Evolutionary conservation across 2,797 vertebrate species (phyloP).

Genomic region (Denticeps clupeoides): DNA sequence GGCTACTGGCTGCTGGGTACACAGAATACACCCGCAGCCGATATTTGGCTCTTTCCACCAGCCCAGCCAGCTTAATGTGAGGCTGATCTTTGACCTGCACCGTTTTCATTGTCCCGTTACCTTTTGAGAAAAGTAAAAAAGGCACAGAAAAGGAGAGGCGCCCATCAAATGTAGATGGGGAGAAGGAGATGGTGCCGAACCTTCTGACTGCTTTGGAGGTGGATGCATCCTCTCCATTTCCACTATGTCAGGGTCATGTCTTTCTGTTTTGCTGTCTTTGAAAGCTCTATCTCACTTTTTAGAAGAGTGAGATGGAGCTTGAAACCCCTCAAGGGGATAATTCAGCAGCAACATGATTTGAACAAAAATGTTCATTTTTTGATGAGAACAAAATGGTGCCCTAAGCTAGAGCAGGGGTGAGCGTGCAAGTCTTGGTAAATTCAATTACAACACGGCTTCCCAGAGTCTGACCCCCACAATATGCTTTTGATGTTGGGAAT

Average conservation of each 20-base stretch:
- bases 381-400: conserved; percentile 7
- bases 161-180: conserved; percentile 60
- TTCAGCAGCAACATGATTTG: conserved; percentile 10
- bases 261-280: neutral
- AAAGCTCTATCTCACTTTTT: neutral
- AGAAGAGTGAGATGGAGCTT: conserved; percentile 2
- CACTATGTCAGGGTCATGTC: neutral
- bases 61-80: conserved; percentile 76
- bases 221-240: conserved; percentile 1
- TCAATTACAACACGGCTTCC: conserved; percentile 13
- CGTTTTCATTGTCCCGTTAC: conserved; percentile 77
- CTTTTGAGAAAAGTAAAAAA: conserved; percentile 49
- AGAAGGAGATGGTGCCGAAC: too few relatives aligned
- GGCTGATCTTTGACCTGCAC: conserved; percentile 69
- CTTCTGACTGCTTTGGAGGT: too few relatives aligned
- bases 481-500: conserved; percentile 9
- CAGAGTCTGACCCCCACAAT: neutral
- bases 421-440: conserved; percentile 17
- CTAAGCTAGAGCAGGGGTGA: conserved; percentile 8
- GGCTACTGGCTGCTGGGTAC: too few relatives aligned
- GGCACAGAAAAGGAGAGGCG: conserved; percentile 85
- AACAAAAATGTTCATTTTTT: conserved; percentile 2
- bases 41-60: conserved; percentile 84
- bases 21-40: conserved; percentile 90
- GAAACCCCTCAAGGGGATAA: conserved; percentile 10